Percentiles rank a stretch among this genome's conserved stretches.
phyloP scores from a whole-genome alignment of 2,113 vertebrate genomes.

The Rhizomys pruinosus region DNA sequence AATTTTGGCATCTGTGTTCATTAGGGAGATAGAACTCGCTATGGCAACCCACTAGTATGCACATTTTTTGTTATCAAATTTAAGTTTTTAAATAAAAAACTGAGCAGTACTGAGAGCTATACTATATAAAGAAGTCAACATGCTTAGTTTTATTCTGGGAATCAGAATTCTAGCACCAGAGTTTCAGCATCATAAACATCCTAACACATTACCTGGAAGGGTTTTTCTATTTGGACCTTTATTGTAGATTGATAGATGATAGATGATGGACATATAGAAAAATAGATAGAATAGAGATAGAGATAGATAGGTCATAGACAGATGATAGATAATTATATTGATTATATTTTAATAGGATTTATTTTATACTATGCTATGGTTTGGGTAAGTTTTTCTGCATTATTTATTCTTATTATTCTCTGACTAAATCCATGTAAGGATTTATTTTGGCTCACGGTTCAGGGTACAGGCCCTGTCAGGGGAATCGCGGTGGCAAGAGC shows the following conservation, averaged over 20 bases:
- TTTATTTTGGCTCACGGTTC: background rate
- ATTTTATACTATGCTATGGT: background rate
- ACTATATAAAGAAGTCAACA: background rate
- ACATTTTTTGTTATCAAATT: background rate
- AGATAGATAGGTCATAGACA: no score
- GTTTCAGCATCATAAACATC: background rate
- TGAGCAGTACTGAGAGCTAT: background rate
- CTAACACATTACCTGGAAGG: background rate
- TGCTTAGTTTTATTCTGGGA: background rate
- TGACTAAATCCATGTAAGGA: background rate
- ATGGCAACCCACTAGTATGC: background rate
- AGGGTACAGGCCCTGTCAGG: no score
- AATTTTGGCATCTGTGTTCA: no score
- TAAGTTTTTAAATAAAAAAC: background rate
- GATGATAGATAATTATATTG: no score
- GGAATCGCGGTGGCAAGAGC: background rate
- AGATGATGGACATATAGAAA: no score
- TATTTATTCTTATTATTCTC: background rate
- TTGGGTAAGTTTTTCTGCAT: background rate
- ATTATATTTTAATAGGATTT: conserved; percentile 19
- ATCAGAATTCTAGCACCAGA: background rate
- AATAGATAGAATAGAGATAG: no score
- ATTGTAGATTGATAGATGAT: no score
- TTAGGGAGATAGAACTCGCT: no score
- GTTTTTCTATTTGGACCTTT: background rate